These are phyloP conservation scores for Luehdorfia chinensis DNA, from an alignment of 1,140 invertebrate species.

Conservation along the genomic window DNA sequence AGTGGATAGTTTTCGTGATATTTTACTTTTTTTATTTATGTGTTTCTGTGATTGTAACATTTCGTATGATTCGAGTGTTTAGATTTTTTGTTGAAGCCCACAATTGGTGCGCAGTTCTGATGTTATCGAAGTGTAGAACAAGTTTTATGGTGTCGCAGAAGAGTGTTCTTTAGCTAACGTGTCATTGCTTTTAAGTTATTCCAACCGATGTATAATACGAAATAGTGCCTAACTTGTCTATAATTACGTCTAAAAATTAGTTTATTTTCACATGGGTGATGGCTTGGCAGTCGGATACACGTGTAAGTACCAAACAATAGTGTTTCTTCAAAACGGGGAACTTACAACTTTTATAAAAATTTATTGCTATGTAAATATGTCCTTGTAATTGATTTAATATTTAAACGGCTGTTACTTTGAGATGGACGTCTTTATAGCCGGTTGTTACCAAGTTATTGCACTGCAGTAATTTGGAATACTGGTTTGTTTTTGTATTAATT, in stretches of 20 bases:
- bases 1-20: slow-evolving; percentile 57
- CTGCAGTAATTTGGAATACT: no score
- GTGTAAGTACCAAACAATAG: slow-evolving; percentile 47
- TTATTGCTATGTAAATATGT: slow-evolving; percentile 40
- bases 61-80: slow-evolving; percentile 51
- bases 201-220: slow-evolving; percentile 52
- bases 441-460: no score
- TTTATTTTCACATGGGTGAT: slow-evolving; percentile 74
- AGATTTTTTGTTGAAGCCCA: slow-evolving; percentile 43
- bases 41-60: slow-evolving; percentile 54
- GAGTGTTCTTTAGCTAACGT: slow-evolving; percentile 58
- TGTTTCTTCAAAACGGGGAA: slow-evolving; percentile 19
- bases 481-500: no score
- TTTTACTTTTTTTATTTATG: slow-evolving; percentile 72
- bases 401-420: slow-evolving; percentile 39
- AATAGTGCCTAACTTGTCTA: slow-evolving; percentile 65
- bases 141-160: slow-evolving; percentile 36
- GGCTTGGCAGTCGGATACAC: slow-evolving; percentile 74
- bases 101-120: slow-evolving; percentile 40
- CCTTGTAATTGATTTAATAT: slow-evolving; percentile 60
- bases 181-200: slow-evolving; percentile 64
- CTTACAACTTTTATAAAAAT: slow-evolving; percentile 17
- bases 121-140: slow-evolving; percentile 41
- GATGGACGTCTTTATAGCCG: background rate
- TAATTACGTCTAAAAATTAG: slow-evolving; percentile 60